Base-by-base conservation (phyloP, 2,113 vertebrate genomes). In the Aviceda subcristata region DNA sequence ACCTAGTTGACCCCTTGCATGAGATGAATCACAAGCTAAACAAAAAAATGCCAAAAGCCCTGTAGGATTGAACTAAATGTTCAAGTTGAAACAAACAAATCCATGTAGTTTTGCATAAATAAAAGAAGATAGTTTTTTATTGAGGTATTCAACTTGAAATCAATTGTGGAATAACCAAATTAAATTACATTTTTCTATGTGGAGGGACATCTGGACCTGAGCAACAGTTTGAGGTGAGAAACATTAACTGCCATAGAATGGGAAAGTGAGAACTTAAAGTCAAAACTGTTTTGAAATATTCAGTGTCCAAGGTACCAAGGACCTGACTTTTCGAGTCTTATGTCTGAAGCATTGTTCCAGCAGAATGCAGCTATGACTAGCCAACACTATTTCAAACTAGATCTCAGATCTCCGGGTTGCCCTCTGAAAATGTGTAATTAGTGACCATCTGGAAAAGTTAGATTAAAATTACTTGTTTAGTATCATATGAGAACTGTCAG, bases 21-120 rank as follows among this genome's bases (percentile, higher is more conserved):
- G 46, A 90, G 76, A 86, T 81, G 75, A 95, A 94, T 94, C 74
- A 94, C 67, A 93, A 85, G 34, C 67, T 91, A 93, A 85, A n/a
- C 15, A 79, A 91, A 96, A 91, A 64, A 87, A 66, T 91, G 56
- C 80, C 66, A 93, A 81, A 93, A 94, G 48, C 67, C 67, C 53
- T 68, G 22, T 68, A 83, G 83, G 76, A 92, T 13, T 86, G 71
- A 72, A 53, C 64, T 86, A 75, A 78, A 64, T 77, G 29, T 80
- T 90, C 45, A 79, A 80, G 71, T 43, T 75, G 87, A 88, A 94
- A 81, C 46, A 93, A 97, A 94, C 1, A 75, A 88, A 75, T 80
- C 39, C 71, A 59, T 53, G 38, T 38, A 39, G 43, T 73, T 83
- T 55, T 75, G 51, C 23, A 68, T 77, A 73, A 94, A 74, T 43